A percentile compares a stretch with the other conserved stretches of the same genome.
These are phyloP conservation scores for Heliopora coerulea DNA, from an alignment of 92 coral and sea anemone genomes.

Conservation along the genomic window DNA sequence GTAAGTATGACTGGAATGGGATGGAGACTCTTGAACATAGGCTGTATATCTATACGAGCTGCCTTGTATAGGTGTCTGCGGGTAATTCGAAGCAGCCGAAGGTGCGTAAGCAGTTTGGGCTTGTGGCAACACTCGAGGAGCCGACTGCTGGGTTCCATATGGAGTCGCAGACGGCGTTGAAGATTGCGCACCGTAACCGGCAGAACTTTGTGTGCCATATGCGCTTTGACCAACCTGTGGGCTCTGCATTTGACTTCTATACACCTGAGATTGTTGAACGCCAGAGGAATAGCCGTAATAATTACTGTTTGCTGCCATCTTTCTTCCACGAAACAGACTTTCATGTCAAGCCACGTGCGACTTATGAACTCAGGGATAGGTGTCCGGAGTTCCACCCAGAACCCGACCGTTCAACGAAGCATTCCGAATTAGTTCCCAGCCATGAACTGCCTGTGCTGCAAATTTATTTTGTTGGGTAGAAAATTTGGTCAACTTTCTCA, in stretches of 20 bases:
- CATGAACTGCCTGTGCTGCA: too few relatives aligned
- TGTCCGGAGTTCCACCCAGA: too few relatives aligned
- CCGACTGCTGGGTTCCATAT: slow-evolving; percentile 84
- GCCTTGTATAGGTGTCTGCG: slow-evolving; percentile 67
- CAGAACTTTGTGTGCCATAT: slow-evolving; percentile 85
- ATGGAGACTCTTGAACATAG: slow-evolving; percentile 91
- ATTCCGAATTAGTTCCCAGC: too few relatives aligned
- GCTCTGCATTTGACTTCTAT: slow-evolving; percentile 83
- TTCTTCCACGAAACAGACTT: too few relatives aligned
- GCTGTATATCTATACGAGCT: slow-evolving; percentile 99
- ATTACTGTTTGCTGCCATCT: slow-evolving; percentile 97
- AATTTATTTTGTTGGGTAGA: too few relatives aligned
- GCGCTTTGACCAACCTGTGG: slow-evolving; percentile 90
- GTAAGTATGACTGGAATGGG: slow-evolving; percentile 87
- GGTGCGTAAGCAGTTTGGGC: slow-evolving; percentile 79
- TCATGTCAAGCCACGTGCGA: too few relatives aligned
- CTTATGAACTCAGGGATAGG: too few relatives aligned
- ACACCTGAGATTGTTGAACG: slow-evolving; percentile 96
- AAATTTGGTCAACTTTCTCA: too few relatives aligned
- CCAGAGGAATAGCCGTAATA: slow-evolving; percentile 96
- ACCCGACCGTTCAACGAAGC: too few relatives aligned
- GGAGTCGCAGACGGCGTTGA: slow-evolving; percentile 85
- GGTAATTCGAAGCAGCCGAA: slow-evolving; percentile 75
- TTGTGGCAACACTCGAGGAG: slow-evolving; percentile 72
- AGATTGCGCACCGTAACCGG: slow-evolving; percentile 93